Conservation (phyloP, 2,797 vertebrate species). For the Anguilla obscura region DNA sequence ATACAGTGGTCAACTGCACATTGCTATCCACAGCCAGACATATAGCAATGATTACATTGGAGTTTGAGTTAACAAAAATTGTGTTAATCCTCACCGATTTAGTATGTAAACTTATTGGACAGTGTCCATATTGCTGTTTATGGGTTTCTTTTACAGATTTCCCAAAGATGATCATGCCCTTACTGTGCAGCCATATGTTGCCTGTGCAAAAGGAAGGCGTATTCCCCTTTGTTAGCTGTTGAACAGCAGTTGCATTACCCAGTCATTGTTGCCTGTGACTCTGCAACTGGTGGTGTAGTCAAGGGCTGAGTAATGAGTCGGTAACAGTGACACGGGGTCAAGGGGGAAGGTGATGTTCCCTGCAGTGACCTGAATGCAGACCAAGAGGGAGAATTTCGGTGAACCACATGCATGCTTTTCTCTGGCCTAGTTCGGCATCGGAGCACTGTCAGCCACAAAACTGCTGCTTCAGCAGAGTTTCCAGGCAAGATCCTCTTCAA, state of each 20-base stretch:
- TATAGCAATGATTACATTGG: too few species aligned
- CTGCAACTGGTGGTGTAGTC: not conserved
- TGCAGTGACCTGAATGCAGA: not conserved
- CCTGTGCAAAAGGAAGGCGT: not conserved
- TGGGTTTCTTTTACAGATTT: not conserved
- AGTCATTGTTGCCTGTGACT: not conserved
- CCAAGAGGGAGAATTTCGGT: not conserved
- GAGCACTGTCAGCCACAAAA: not conserved
- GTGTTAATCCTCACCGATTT: not conserved
- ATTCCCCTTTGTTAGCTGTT: not conserved
- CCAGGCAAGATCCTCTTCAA: not conserved
- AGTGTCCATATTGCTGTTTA: not conserved
- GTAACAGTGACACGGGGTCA: not conserved
- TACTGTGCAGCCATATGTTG: not conserved
- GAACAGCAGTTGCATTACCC: not conserved
- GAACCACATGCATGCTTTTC: not conserved
- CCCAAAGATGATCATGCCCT: not conserved
- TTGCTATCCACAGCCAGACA: not conserved
- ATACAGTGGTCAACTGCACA: not conserved
- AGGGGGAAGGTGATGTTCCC: not conserved
- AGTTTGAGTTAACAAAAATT: too few species aligned
- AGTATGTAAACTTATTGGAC: not conserved
- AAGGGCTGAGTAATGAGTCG: not conserved
- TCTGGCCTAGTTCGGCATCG: not conserved
- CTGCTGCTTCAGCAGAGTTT: constrained; percentile 30